These are phyloP conservation scores for Tenthredo livida DNA, from an alignment of 2,888 invertebrate genomes.

Conservation along the genomic window DNA sequence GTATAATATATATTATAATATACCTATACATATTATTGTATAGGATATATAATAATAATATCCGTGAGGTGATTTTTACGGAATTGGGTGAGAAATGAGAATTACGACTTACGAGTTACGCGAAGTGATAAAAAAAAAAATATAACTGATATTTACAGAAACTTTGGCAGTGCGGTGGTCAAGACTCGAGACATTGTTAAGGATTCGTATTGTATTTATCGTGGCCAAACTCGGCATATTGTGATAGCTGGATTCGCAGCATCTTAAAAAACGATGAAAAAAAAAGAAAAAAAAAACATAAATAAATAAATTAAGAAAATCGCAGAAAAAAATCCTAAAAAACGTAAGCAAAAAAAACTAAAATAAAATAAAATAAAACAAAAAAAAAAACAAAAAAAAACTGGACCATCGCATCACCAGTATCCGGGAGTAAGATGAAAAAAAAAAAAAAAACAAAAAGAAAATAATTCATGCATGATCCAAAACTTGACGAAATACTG, in stretches of 20 bases:
- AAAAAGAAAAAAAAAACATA: background rate
- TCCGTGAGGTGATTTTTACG: slow-evolving; percentile 21
- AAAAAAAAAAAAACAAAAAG: background rate
- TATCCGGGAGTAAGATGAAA: background rate
- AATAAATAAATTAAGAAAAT: slow-evolving; percentile 17
- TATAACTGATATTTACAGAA: slow-evolving; percentile 57
- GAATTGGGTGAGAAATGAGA: slow-evolving; percentile 24
- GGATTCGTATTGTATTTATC: slow-evolving; percentile 75
- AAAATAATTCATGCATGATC: background rate
- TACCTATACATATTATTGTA: slow-evolving; percentile 6
- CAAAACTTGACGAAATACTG: background rate
- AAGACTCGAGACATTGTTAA: slow-evolving; percentile 53
- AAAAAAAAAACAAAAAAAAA: background rate
- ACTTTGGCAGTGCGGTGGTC: slow-evolving; percentile 63
- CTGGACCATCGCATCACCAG: slow-evolving; percentile 42
- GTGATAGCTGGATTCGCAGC: slow-evolving; percentile 76
- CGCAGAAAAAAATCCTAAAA: background rate
- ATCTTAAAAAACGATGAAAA: slow-evolving; percentile 61
- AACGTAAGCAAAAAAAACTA: background rate
- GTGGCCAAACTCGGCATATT: slow-evolving; percentile 76
- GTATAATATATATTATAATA: slow-evolving; percentile 12
- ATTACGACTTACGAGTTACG: slow-evolving; percentile 31
- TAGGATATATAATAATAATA: slow-evolving; percentile 52
- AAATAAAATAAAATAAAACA: background rate
- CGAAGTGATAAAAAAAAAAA: background rate